phyloP scores from a whole-genome alignment of 2,797 vertebrate genomes.

The Enteromius anoplus region DNA sequence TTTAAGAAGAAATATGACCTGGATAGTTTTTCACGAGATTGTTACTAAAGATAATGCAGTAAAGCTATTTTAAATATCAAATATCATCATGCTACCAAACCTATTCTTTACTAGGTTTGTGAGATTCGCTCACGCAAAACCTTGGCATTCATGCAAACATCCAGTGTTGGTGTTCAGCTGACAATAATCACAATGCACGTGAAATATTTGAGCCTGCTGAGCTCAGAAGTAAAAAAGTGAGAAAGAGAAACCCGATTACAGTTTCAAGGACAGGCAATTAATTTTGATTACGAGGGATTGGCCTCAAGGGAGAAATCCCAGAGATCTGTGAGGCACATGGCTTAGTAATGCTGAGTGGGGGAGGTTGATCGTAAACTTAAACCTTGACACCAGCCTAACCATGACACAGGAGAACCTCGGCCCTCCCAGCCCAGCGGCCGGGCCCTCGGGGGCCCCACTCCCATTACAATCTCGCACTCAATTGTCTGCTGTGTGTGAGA shows the following conservation, averaged over 20 bases:
- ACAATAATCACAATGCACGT: not conserved
- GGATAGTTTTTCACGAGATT: not conserved
- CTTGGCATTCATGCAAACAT: not conserved
- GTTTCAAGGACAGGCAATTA: constrained; percentile 45
- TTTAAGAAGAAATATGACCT: not conserved
- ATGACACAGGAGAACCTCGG: constrained; percentile 45
- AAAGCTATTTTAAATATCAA: not conserved
- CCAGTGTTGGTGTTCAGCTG: not conserved
- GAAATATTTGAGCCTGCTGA: constrained; percentile 6
- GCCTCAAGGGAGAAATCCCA: constrained; percentile 37
- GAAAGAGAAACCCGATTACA: constrained; percentile 34
- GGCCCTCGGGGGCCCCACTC: constrained; percentile 32
- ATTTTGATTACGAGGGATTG: constrained; percentile 35
- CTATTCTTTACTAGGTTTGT: not conserved
- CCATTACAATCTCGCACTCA: constrained; percentile 44
- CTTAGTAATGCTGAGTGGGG: constrained; percentile 39
- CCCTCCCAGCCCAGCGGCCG: constrained; percentile 32
- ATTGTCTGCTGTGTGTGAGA: constrained; percentile 53
- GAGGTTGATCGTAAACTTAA: constrained; percentile 43
- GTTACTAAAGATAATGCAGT: not conserved
- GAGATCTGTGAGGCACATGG: constrained; percentile 42
- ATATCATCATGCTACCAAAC: not conserved
- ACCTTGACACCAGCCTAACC: constrained; percentile 50
- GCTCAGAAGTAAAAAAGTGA: constrained; percentile 13
- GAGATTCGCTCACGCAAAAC: not conserved